phyloP scores from a whole-genome alignment of 2,113 vertebrate species.

The Sylvilagus bachmani region DNA sequence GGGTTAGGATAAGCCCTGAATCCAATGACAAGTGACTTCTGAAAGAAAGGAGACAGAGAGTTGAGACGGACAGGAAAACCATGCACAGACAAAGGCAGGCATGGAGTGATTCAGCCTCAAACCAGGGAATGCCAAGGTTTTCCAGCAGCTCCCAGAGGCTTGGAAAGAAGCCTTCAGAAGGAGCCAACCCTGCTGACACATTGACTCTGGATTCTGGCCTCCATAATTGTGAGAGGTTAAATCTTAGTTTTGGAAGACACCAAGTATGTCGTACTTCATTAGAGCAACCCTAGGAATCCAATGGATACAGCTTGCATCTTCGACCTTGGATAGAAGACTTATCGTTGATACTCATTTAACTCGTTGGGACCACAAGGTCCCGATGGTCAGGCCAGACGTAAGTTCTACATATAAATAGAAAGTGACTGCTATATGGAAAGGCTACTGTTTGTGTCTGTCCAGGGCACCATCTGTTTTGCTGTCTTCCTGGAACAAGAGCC shows the following conservation, averaged over 20 bases:
- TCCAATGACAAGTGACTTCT: not conserved
- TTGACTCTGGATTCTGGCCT: not conserved
- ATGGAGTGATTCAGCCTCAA: not conserved
- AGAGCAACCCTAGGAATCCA: not conserved
- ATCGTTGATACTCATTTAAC: not conserved
- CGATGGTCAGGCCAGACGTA: not conserved
- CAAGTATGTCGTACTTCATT: not conserved
- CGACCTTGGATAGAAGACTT: not conserved
- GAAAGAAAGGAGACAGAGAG: not conserved
- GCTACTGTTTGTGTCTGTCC: not conserved
- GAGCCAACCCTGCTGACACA: not conserved
- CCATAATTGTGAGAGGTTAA: not conserved
- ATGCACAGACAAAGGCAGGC: not conserved
- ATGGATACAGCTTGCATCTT: not conserved
- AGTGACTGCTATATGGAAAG: not conserved
- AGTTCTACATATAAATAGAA: not conserved
- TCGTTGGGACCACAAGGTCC: not conserved
- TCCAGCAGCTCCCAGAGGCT: not conserved
- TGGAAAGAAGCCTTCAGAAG: not conserved
- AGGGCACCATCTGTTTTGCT: not conserved
- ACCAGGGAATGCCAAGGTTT: not conserved
- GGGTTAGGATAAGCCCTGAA: not conserved
- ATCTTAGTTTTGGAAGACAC: not conserved
- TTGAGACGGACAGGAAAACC: not conserved
- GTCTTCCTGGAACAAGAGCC: rapidly evolving